Evolutionary conservation across 2,888 invertebrate genomes (phyloP), one percentile per base, ranked within the genome.

Genomic region (Papilio elwesi): DNA sequence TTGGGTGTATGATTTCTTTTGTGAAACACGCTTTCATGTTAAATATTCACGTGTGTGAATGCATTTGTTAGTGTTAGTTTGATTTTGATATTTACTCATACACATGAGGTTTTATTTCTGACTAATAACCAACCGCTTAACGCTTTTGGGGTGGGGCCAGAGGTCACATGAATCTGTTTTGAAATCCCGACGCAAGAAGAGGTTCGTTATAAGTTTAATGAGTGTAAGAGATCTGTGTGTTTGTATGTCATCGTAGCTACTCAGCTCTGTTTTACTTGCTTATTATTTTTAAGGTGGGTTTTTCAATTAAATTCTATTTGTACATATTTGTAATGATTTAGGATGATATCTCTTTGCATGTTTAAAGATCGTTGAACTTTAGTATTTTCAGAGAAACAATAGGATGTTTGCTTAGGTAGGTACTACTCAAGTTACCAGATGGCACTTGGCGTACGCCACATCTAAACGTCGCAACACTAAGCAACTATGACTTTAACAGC

Each of bases 1-100:
- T 72, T 68, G 73, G 74, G 70, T 67, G 55, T 73, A 68, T 62
- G 73, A 73, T 73, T 73, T 73, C 70, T 73, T 73, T 67, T 70
- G 59, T 59, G 66, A 70, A 73, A 66, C 65, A 65, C 66, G 57
- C 69, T 70, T 73, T 73, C 70, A 73, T 73, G 62, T 72, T 72
- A 52, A 68, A 57, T 49, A 68, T 68, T 68, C 68, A 53, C 57
- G 51, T 71, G 53, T 68, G 64, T 68, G 59, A 49, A 38, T 15
- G 51, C 63, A 9, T 43, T 51, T 66, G 66, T 71, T 51, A 49
- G 48, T 65, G 63, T 72, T 68, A 57, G 26, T 69, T 64, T 73
- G 65, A 59, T 69, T 57, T 73, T 43, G 65, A 55, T 51, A 64
- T 68, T 49, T 48, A 59, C 59, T 59, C n/a, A 38, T 57, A 52